A percentile compares a stretch with the other conserved stretches of the same genome.
These are phyloP conservation scores for Chelonia mydas DNA, from an alignment of 2,797 vertebrate species.

Conservation along the genomic window DNA sequence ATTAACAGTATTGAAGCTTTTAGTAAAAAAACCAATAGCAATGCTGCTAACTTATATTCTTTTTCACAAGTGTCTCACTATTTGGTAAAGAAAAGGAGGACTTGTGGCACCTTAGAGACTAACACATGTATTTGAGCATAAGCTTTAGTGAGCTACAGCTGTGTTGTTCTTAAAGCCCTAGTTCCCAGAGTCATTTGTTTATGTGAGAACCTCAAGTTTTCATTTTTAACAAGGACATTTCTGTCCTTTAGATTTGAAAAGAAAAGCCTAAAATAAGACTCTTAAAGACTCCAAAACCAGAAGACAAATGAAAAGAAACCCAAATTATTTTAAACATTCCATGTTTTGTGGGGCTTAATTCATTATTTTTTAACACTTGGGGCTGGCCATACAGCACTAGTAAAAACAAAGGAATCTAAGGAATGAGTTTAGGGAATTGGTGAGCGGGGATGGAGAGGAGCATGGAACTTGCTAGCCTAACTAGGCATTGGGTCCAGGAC, in stretches of 20 bases:
- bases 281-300: not conserved
- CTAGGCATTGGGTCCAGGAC: not conserved
- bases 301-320: not conserved
- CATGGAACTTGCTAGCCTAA: not conserved
- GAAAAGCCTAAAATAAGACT: not conserved
- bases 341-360: not conserved
- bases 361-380: not conserved
- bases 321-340: not conserved
- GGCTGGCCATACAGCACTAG: not conserved
- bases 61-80: not conserved
- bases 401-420: not conserved
- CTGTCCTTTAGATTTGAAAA: not conserved
- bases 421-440: not conserved
- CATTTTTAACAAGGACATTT: not conserved
- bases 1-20: not conserved
- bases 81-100: not conserved
- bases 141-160: too few relatives aligned
- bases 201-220: not conserved
- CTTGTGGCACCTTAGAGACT: too few relatives aligned
- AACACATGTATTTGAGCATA: too few relatives aligned
- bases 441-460: not conserved
- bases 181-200: not conserved
- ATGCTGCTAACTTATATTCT: not conserved
- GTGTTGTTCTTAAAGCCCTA: not conserved
- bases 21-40: not conserved